A percentile compares a stretch with the other conserved stretches of the same genome.
These are phyloP conservation scores for Thymallus thymallus DNA, from an alignment of 2,113 vertebrate genomes.

Conservation along the genomic window DNA sequence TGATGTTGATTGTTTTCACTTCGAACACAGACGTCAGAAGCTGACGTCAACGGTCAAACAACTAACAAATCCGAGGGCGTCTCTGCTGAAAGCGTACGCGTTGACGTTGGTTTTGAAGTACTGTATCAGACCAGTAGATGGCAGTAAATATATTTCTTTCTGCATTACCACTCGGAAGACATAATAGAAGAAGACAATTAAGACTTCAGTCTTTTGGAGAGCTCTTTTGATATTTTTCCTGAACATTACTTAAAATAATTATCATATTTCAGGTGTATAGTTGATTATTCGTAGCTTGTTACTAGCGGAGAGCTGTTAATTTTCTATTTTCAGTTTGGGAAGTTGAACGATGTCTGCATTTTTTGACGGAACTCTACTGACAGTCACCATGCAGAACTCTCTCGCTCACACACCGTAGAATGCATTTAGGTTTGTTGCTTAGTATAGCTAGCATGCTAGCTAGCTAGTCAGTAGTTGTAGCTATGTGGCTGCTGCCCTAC, in stretches of 20 bases:
- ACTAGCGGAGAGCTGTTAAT: conserved; percentile 39
- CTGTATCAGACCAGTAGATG: not conserved
- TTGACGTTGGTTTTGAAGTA: too few species aligned
- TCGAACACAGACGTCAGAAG: too few species aligned
- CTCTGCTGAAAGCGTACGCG: too few species aligned
- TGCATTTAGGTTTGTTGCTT: conserved; percentile 65
- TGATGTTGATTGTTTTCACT: too few species aligned
- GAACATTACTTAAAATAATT: conserved; percentile 15
- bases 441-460: too few species aligned
- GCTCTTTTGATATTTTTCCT: conserved; percentile 32
- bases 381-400: conserved; percentile 70
- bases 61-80: too few species aligned
- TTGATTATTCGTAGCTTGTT: not conserved
- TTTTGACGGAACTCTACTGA: conserved; percentile 70
- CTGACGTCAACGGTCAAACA: too few species aligned
- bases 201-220: conserved; percentile 52
- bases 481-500: too few species aligned
- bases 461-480: not conserved
- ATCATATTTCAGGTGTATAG: not conserved
- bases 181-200: conserved; percentile 37
- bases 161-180: not conserved
- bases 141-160: not conserved
- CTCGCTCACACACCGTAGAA: conserved; percentile 63
- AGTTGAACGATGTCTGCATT: conserved; percentile 70
- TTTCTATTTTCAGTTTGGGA: conserved; percentile 40